phyloP scores from a whole-genome alignment of 2,888 invertebrate species.

The Clepsis dumicolana region DNA sequence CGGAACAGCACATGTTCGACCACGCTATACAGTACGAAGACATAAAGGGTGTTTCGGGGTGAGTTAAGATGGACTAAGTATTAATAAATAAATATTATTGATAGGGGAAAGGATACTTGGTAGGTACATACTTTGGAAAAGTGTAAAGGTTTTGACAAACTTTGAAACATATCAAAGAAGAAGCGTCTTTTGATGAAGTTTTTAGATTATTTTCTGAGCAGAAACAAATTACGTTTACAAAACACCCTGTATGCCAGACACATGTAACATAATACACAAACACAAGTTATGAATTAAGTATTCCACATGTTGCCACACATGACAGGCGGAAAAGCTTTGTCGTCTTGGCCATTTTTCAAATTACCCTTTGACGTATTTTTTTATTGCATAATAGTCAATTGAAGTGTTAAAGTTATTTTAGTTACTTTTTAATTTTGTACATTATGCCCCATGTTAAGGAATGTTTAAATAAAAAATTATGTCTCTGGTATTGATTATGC shows the following conservation, averaged over 20 bases:
- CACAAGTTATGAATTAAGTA: slow-evolving; percentile 30
- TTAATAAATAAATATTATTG: neutral
- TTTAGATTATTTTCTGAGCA: neutral
- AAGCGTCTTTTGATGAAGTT: no score
- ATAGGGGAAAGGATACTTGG: neutral
- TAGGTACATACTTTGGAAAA: no score
- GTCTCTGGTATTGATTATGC: no score
- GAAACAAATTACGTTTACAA: neutral
- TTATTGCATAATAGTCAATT: no score
- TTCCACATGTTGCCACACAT: slow-evolving; percentile 25
- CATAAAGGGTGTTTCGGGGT: neutral
- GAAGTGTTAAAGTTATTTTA: no score
- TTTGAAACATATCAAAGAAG: neutral
- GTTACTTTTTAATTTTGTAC: no score
- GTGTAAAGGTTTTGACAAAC: neutral
- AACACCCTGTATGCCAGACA: neutral
- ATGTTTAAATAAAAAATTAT: no score
- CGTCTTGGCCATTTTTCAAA: neutral
- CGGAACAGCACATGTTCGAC: slow-evolving; percentile 52
- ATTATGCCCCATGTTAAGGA: no score
- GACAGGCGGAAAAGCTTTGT: neutral
- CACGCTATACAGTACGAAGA: slow-evolving; percentile 45
- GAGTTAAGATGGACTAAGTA: neutral
- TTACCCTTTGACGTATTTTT: neutral
- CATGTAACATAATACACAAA: neutral